Conservation (phyloP, 2,888 invertebrate species). For the Mylabris sibirica region DNA sequence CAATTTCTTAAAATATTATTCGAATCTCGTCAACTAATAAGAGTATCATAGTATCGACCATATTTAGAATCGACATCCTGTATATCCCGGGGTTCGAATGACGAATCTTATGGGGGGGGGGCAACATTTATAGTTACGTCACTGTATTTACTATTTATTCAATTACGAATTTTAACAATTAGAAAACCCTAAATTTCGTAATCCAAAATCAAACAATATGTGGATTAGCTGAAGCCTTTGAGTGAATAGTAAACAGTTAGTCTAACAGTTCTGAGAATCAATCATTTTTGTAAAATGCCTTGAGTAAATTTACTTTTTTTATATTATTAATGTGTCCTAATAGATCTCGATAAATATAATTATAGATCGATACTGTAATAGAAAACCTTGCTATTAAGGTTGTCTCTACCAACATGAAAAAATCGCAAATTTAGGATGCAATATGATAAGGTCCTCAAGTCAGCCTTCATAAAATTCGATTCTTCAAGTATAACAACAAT, state of each 20-base stretch:
- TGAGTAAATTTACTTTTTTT: neutral
- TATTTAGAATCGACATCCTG: no score
- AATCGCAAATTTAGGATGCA: constrained; percentile 1
- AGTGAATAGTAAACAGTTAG: neutral
- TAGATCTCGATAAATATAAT: neutral
- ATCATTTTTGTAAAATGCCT: neutral
- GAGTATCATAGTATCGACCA: no score
- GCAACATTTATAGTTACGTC: no score
- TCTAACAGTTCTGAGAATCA: neutral
- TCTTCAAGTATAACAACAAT: constrained; percentile 28
- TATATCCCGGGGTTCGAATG: no score
- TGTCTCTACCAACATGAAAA: neutral
- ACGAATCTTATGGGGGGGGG: no score
- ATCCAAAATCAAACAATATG: neutral
- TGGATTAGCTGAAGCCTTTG: neutral
- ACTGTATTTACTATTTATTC: neutral
- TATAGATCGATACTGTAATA: neutral
- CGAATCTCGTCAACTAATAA: no score
- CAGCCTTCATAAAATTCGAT: neutral
- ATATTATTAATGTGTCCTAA: neutral
- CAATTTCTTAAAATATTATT: no score
- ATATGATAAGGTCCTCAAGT: neutral
- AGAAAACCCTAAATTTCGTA: neutral
- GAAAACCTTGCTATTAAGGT: neutral
- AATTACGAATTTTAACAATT: neutral